A percentile compares a stretch with the other conserved stretches of the same genome.
Evolutionary conservation across 2,888 invertebrate species (phyloP).

Genomic region (Orgyia antiqua): DNA sequence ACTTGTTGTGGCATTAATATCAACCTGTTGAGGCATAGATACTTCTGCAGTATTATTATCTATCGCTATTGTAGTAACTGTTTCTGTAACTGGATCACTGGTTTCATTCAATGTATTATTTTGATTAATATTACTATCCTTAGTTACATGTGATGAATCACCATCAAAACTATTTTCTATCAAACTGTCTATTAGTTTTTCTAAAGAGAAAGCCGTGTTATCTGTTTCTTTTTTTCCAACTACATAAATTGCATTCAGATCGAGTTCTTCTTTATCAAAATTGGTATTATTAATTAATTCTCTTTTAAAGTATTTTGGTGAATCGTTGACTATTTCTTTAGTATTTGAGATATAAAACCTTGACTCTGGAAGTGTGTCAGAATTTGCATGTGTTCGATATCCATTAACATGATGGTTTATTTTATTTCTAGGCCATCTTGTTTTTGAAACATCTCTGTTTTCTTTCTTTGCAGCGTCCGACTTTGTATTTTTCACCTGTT

Average conservation of each 20-base stretch:
- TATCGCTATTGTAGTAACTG: background rate
- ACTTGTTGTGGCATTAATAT: constrained; percentile 13
- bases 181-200: constrained; percentile 47
- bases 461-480: constrained; percentile 37
- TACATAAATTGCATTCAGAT: constrained; percentile 27
- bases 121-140: constrained; percentile 7
- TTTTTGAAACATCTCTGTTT: constrained; percentile 40
- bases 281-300: constrained; percentile 34
- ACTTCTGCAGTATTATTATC: background rate
- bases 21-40: background rate
- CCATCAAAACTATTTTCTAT: constrained; percentile 42
- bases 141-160: constrained; percentile 9
- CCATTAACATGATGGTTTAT: constrained; percentile 24
- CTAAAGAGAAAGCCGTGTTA: constrained; percentile 37
- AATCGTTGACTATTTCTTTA: no score
- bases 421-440: constrained; percentile 50
- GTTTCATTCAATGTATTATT: constrained; percentile 1
- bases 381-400: constrained; percentile 13
- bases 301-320: constrained; percentile 45
- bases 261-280: constrained; percentile 15
- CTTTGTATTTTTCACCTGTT: constrained; percentile 53
- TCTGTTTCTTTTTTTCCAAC: constrained; percentile 32
- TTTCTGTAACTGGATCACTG: constrained; percentile 2
- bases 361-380: constrained; percentile 7
- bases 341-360: constrained; percentile 27